These are phyloP conservation scores for Blastomussa wellsi DNA, from an alignment of 92 coral and sea anemone species.

Conservation along the genomic window DNA sequence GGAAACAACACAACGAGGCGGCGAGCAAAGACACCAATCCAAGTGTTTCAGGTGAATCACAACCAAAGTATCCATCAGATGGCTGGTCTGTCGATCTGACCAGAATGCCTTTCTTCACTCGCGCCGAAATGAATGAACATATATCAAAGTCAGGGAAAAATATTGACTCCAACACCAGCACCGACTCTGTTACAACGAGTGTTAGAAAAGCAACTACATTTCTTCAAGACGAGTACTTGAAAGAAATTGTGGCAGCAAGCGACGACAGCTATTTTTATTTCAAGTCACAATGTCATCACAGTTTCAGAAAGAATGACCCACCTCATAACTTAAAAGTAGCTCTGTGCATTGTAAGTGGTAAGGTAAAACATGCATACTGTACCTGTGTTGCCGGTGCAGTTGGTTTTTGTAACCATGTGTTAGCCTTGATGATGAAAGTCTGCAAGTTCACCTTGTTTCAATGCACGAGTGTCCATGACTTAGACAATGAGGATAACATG, in stretches of 20 bases:
- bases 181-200: conserved; percentile 55
- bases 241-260: conserved; percentile 46
- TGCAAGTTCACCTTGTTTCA: conserved; percentile 56
- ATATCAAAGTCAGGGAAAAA: conserved; percentile 60
- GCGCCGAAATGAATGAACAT: conserved; percentile 66
- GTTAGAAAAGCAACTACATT: conserved; percentile 66
- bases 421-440: conserved; percentile 56
- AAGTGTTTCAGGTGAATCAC: conserved; percentile 30
- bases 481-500: conserved; percentile 30
- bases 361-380: conserved; percentile 47
- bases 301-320: too few species aligned
- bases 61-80: conserved; percentile 51
- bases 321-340: conserved; percentile 51
- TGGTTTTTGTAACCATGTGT: conserved; percentile 62
- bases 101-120: conserved; percentile 62
- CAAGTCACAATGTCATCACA: conserved; percentile 49
- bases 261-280: conserved; percentile 48
- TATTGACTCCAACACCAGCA: conserved; percentile 37
- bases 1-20: conserved; percentile 39
- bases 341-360: conserved; percentile 49
- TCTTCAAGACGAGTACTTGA: conserved; percentile 60
- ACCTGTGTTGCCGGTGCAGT: conserved; percentile 64
- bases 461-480: conserved; percentile 25
- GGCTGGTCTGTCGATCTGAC: conserved; percentile 58
- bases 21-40: conserved; percentile 42